Evolutionary conservation across 2,888 invertebrate species (phyloP).

Genomic region (Drosophila lutescens): DNA sequence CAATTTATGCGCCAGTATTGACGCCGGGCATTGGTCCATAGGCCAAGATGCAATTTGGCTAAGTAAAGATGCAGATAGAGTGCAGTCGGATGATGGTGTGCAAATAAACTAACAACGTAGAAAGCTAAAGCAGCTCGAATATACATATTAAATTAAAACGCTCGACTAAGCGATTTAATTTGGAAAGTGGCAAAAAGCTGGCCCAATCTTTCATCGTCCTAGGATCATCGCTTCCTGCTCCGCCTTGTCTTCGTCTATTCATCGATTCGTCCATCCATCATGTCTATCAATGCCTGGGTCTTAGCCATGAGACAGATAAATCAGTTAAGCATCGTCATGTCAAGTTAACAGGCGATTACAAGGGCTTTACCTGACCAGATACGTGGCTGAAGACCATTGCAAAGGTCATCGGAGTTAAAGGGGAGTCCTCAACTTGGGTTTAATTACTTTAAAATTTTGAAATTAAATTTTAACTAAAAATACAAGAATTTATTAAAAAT

Average conservation of each 20-base stretch:
- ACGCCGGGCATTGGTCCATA: too few relatives aligned
- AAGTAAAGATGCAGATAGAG: slow-evolving; percentile 57
- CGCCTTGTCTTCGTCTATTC: slow-evolving; percentile 4
- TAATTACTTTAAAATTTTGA: too few relatives aligned
- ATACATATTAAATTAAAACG: slow-evolving; percentile 44
- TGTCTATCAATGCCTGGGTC: slow-evolving; percentile 45
- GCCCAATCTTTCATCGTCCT: slow-evolving; percentile 1
- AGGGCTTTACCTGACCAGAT: slow-evolving; percentile 47
- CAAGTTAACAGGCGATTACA: slow-evolving; percentile 59
- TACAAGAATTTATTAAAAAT: not conserved
- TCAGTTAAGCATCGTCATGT: slow-evolving; percentile 53
- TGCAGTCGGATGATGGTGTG: slow-evolving; percentile 30
- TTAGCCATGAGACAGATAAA: slow-evolving; percentile 46
- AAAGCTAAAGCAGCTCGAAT: slow-evolving; percentile 26
- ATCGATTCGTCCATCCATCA: slow-evolving; percentile 30
- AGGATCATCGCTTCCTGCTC: slow-evolving; percentile 1
- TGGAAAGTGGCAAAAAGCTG: slow-evolving; percentile 18
- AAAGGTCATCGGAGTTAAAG: slow-evolving; percentile 6
- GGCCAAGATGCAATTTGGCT: slow-evolving; percentile 55
- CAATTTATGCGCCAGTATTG: slow-evolving; percentile 51
- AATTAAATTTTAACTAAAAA: not conserved
- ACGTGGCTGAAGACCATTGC: slow-evolving; percentile 5
- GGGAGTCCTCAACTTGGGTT: too few relatives aligned
- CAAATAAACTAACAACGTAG: slow-evolving; percentile 34
- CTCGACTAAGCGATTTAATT: slow-evolving; percentile 45